Percentiles rank a stretch among this genome's conserved stretches.
Evolutionary conservation across 2,113 vertebrate species (phyloP).

Genomic region (Caranx ignobilis): DNA sequence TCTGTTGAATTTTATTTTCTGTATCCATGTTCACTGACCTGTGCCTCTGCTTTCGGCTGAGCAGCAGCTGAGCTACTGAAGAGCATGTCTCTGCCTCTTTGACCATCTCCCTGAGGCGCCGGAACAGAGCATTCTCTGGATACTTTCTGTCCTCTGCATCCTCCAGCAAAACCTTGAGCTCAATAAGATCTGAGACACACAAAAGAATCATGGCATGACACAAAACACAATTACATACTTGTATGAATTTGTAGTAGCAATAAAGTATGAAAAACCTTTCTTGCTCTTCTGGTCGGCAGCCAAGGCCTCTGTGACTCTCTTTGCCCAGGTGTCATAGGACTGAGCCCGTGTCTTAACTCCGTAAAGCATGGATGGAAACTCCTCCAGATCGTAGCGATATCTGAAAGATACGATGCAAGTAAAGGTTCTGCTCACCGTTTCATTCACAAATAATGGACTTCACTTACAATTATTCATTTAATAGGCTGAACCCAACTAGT

Average conservation of each 20-base stretch:
- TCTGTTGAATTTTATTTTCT: neutral
- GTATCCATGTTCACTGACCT: slow-evolving; percentile 81
- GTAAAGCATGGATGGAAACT: slow-evolving; percentile 93
- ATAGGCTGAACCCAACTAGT: neutral
- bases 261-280: slow-evolving; percentile 86
- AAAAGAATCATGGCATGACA: neutral
- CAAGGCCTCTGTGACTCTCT: slow-evolving; percentile 93
- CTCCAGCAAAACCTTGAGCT: slow-evolving; percentile 95
- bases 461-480: neutral
- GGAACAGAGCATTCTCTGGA: slow-evolving; percentile 93
- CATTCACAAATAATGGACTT: neutral
- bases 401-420: slow-evolving; percentile 73
- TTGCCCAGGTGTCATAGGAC: slow-evolving; percentile 97
- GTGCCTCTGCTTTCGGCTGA: slow-evolving; percentile 96
- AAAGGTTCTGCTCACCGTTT: neutral
- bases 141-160: slow-evolving; percentile 98
- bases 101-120: slow-evolving; percentile 92
- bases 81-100: slow-evolving; percentile 99
- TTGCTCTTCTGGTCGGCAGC: slow-evolving; percentile 94
- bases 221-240: neutral
- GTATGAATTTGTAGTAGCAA: neutral
- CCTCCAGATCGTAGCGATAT: slow-evolving; percentile 94
- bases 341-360: slow-evolving; percentile 96
- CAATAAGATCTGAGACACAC: slow-evolving; percentile 90
- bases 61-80: slow-evolving; percentile 96